Evolutionary conservation across 2,797 vertebrate genomes (phyloP), one percentile per base, ranked within the genome.

Genomic region (Cichlasoma orientale): DNA sequence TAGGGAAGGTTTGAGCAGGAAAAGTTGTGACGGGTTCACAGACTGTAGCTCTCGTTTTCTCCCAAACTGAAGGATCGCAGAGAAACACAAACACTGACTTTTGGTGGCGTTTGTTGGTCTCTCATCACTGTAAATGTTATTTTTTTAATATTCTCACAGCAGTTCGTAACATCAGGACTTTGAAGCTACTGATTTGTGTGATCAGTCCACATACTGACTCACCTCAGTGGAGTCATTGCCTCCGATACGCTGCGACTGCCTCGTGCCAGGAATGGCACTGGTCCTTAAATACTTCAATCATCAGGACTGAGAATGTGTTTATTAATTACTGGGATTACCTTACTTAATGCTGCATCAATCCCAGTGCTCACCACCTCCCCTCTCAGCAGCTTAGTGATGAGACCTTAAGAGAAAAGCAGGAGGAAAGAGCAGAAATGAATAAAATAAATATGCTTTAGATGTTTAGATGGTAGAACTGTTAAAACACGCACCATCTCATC

Each of bases 331-430:
- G 10, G 25, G 21, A 1, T 44, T 25, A 41, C 14, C 36, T 25
- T 5, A 21, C n/a, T 53, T 5, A 53, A 10, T 5, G n/a, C 52
- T 21, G n/a, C 52, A 53, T 9, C n/a, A 21, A 5, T n/a, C 3
- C 9, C 50, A n/a, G 7, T n/a, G 19, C 47, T 38, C 58, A 16
- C 21, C 36, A 25, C 10, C 25, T 63, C 59, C 41, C 21, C 25
- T 63, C 21, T 41, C 59, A 4, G 3, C 36, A 41, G 2, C 7
- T 0, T 61, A 14, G 21, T n/a, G n/a, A n/a, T n/a, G n/a, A n/a
- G n/a, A n/a, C 36, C 23, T 61, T 61, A 61, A 61, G 58, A 61
- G 2, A 61, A 61, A 27, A 27, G 27, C n/a, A 16, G n/a, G 38
- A 61, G 36, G n/a, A n/a, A 61, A 41, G 12, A 41, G 36, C 36